These are phyloP conservation scores for Mantis religiosa DNA, from an alignment of 2,888 invertebrate species.

Conservation along the genomic window DNA sequence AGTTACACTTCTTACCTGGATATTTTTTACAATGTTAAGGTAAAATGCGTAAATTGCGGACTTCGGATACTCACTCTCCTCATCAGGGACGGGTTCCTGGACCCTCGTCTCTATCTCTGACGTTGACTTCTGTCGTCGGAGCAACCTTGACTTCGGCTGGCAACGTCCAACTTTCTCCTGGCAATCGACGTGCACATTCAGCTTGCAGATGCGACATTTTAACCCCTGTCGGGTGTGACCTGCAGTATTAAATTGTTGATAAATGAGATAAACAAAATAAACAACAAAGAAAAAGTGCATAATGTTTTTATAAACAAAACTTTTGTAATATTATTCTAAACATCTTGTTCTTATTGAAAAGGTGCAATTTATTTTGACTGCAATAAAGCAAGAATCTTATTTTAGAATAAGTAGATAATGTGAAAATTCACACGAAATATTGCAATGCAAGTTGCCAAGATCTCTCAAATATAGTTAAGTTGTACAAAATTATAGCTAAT, in stretches of 20 bases:
- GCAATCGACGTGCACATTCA: constrained; percentile 88
- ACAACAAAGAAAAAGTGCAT: too few relatives aligned
- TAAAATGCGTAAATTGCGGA: neutral
- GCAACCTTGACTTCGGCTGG: constrained; percentile 76
- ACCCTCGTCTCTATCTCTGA: constrained; percentile 50
- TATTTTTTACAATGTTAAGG: neutral
- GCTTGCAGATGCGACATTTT: constrained; percentile 84
- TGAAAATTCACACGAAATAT: too few relatives aligned
- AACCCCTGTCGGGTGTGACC: constrained; percentile 89
- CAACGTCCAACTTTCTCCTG: constrained; percentile 72
- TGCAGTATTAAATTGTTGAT: constrained; percentile 39
- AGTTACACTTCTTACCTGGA: neutral
- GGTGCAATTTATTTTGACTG: too few relatives aligned
- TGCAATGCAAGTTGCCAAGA: too few relatives aligned
- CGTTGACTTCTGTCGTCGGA: constrained; percentile 84
- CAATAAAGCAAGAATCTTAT: too few relatives aligned
- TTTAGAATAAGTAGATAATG: too few relatives aligned
- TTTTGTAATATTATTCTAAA: too few relatives aligned
- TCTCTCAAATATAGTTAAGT: too few relatives aligned
- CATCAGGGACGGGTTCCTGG: constrained; percentile 27
- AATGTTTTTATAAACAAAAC: too few relatives aligned
- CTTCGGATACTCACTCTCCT: constrained; percentile 33
- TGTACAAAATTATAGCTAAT: too few relatives aligned
- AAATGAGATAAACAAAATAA: neutral
- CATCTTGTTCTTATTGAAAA: too few relatives aligned